phyloP scores from a whole-genome alignment of 35 echinoderm and acorn worm genomes.

The Lytechinus variegatus region DNA sequence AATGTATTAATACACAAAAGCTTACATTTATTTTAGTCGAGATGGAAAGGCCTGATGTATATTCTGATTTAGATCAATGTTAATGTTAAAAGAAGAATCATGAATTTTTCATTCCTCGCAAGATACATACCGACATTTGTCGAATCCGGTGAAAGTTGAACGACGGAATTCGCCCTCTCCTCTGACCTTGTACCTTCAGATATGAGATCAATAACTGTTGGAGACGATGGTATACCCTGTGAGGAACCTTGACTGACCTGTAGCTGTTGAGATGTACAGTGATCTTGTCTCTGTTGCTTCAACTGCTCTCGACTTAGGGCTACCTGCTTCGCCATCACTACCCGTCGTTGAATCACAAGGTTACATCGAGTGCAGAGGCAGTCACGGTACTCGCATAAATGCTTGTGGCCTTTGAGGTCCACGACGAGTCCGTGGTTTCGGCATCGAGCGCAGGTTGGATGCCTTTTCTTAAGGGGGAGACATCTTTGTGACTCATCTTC shows the following conservation, averaged over 20 bases:
- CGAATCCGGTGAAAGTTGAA: not conserved
- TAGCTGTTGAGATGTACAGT: not conserved
- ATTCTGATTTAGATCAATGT: too few species aligned
- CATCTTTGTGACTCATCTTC: not conserved
- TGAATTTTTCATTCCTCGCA: not conserved
- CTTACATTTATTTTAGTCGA: too few species aligned
- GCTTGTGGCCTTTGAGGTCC: conserved; percentile 47
- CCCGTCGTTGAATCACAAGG: not conserved
- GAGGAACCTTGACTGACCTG: not conserved
- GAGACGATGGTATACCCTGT: not conserved
- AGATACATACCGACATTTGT: not conserved
- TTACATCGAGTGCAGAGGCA: not conserved
- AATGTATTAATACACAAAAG: too few species aligned
- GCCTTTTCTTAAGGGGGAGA: conserved; percentile 21
- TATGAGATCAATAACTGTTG: not conserved
- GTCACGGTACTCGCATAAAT: not conserved
- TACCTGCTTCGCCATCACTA: conserved; percentile 38
- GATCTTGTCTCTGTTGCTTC: not conserved
- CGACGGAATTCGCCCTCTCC: not conserved
- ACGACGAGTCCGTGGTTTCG: conserved; percentile 20
- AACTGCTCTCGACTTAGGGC: conserved; percentile 29
- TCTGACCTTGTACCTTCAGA: not conserved
- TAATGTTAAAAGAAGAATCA: too few species aligned
- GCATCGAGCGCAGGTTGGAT: conserved; percentile 32
- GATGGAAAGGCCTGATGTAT: too few species aligned